Evolutionary conservation across 2,888 invertebrate genomes (phyloP), one percentile per base, ranked within the genome.

Genomic region (Platerodrilus igneus): DNA sequence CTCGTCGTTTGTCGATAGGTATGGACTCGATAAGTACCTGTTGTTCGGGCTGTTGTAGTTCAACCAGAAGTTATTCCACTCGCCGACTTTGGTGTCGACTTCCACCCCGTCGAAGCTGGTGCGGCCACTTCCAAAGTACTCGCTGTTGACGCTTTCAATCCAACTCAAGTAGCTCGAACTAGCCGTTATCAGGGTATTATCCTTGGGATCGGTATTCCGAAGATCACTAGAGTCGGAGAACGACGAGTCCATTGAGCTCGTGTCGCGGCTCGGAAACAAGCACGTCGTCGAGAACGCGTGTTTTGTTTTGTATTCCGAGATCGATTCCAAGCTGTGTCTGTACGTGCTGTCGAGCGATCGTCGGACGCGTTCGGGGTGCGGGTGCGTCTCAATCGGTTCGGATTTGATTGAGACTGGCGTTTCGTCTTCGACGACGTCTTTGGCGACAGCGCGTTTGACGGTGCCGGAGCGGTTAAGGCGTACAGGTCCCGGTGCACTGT

Each of bases 1-100:
- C 32, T 56, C 55, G 4, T 58, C 56, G 18, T 55, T 56, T 2
- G 58, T 48, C 31, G 56, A 60, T 15, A 60, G 47, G 47, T 59
- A 63, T 25, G 63, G 60, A 28, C 59, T 62, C 2, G 65, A 63
- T 19, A 66, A 42, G 48, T 65, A 64, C 14, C 58, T 53, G 37
- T 59, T 60, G 21, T 62, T 58, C 5, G 64, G 62, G 51, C 59
- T 67, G 42, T 63, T 69, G 48, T 69, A 69, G 43, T 68, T 68
- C 41, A 66, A 51, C 69, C 69, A 69, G 50, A 69, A 69, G 46
- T 68, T 69, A 45, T 68, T 69, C 69, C 69, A 69, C 51, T 69
- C 69, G 1, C 68, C 69, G 6, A 67, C 65, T 56, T 64, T 64
- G 30, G 52, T 60, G 27, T 66, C 66, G 10, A 48, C 38, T 29